A percentile compares a stretch with the other conserved stretches of the same genome.
Conservation (phyloP, 2,113 vertebrate genomes). For the Callionymus lyra region DNA sequence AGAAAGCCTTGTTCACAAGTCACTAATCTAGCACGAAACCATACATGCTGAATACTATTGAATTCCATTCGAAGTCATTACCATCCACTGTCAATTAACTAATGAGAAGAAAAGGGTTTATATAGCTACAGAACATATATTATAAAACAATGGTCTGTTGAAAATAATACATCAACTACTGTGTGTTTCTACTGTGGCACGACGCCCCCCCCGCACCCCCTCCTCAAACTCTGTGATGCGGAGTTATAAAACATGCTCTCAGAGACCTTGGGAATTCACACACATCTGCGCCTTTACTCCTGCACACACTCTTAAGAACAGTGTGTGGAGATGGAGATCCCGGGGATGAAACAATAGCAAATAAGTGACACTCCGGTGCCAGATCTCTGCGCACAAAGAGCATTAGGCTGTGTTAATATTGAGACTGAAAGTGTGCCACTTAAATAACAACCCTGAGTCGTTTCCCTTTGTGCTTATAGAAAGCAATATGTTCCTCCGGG, state of each 20-base stretch:
- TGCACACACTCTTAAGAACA: conserved; percentile 45
- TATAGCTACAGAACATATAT: too few species aligned
- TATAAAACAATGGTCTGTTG: too few species aligned
- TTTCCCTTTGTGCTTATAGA: conserved; percentile 6
- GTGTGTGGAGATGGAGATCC: conserved; percentile 39
- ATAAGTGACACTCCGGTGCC: conserved; percentile 34
- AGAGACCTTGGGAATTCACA: conserved; percentile 61
- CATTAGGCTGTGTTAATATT: conserved; percentile 34
- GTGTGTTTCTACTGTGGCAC: conserved; percentile 15
- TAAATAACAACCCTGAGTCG: conserved; percentile 16
- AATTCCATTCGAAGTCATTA: conserved; percentile 7
- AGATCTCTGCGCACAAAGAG: conserved; percentile 19
- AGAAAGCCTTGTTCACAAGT: too few species aligned
- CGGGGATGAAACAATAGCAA: conserved; percentile 41
- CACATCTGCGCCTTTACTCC: conserved; percentile 58
- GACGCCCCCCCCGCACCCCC: conserved; percentile 14
- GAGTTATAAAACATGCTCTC: conserved; percentile 54
- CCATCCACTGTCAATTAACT: conserved; percentile 2
- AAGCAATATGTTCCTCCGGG: conserved; percentile 15
- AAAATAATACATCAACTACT: conserved; percentile 2
- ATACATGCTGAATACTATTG: conserved; percentile 2
- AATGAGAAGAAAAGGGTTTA: background rate
- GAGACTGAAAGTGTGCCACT: conserved; percentile 15
- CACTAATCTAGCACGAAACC: background rate
- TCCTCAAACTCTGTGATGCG: conserved; percentile 29